Evolutionary conservation across 2,797 vertebrate species (phyloP).

Genomic region (Clarias platycephalus): DNA sequence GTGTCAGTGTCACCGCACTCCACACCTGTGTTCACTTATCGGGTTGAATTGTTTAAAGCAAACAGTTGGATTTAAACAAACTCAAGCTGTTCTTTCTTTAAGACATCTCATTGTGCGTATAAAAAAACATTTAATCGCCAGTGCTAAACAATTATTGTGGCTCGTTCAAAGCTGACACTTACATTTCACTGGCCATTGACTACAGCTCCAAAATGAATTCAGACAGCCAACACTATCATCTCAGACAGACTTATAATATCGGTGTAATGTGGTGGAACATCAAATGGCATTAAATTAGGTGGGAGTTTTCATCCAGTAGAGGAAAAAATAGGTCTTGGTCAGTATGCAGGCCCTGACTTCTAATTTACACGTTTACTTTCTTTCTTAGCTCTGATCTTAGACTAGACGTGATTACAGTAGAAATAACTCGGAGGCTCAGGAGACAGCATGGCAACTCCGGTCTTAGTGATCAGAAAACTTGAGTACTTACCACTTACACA

Average conservation of each 20-base stretch:
- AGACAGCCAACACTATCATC: not conserved
- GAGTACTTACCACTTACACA: too few relatives aligned
- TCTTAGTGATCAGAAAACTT: too few relatives aligned
- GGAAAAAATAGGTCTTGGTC: not conserved
- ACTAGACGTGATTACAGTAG: too few relatives aligned
- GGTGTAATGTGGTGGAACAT: conserved; percentile 28
- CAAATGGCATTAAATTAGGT: not conserved
- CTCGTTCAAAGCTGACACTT: not conserved
- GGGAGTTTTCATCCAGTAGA: not conserved
- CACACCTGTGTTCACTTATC: conserved; percentile 36
- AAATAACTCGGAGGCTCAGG: too few relatives aligned
- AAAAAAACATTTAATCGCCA: not conserved
- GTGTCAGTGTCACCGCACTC: conserved; percentile 8
- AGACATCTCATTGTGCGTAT: not conserved
- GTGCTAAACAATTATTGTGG: not conserved
- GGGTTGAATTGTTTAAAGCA: not conserved
- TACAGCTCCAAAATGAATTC: conserved; percentile 23
- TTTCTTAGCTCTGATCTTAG: not conserved
- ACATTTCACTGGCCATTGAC: conserved; percentile 16
- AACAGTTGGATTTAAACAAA: conserved; percentile 2
- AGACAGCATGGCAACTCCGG: too few relatives aligned
- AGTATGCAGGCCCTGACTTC: not conserved
- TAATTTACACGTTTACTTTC: not conserved
- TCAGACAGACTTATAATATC: conserved; percentile 11
- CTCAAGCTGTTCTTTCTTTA: conserved; percentile 2